Evolutionary conservation across 2,888 invertebrate genomes (phyloP).

Genomic region (Sarcophaga variegata): DNA sequence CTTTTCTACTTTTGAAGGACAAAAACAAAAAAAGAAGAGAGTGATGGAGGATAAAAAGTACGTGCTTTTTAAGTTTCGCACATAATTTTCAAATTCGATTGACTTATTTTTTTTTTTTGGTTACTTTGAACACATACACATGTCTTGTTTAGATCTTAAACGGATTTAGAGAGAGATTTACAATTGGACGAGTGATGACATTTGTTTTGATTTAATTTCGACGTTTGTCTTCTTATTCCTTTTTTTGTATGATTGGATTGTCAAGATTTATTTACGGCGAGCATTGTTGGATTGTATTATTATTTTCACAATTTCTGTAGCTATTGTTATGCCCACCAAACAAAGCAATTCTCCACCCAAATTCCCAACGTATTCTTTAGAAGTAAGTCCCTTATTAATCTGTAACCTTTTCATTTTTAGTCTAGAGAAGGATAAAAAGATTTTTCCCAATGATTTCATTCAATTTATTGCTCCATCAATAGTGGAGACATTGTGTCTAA

Average conservation of each 20-base stretch:
- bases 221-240: no score
- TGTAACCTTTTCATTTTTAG: not conserved
- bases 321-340: not conserved
- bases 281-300: no score
- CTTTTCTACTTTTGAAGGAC: no score
- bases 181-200: slow-evolving; percentile 63
- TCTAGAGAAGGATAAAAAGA: not conserved
- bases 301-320: not conserved
- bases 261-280: not conserved
- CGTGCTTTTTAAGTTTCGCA: not conserved
- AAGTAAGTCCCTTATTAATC: not conserved
- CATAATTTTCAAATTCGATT: not conserved
- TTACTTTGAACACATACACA: not conserved
- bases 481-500: slow-evolving; percentile 14
- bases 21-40: not conserved
- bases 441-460: slow-evolving; percentile 69
- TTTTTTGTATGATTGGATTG: not conserved
- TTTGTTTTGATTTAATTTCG: slow-evolving; percentile 65
- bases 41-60: not conserved
- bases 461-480: slow-evolving; percentile 66
- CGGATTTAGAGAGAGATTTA: slow-evolving; percentile 26
- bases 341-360: not conserved
- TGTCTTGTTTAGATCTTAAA: not conserved
- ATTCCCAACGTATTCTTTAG: not conserved
- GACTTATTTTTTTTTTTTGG: not conserved